These are phyloP conservation scores for Rutpela maculata DNA, from an alignment of 2,888 invertebrate species.

Conservation along the genomic window DNA sequence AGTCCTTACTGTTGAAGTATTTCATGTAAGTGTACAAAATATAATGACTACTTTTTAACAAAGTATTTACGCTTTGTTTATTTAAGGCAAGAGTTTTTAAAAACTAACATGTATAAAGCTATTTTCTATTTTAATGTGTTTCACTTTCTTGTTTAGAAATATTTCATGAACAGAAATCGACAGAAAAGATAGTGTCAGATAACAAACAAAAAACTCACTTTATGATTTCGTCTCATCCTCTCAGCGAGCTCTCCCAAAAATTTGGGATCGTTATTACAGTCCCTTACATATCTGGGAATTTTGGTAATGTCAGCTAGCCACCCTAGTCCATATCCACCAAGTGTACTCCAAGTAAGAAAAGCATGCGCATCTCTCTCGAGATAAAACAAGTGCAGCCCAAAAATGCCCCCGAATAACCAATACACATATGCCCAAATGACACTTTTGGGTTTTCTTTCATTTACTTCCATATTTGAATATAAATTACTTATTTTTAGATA, in stretches of 20 bases:
- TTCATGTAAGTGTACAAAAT: too few relatives aligned
- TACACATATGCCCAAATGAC: slow-evolving; percentile 84
- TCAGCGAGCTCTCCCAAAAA: slow-evolving; percentile 80
- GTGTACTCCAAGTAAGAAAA: slow-evolving; percentile 91
- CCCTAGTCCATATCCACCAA: slow-evolving; percentile 91
- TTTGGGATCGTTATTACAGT: slow-evolving; percentile 85
- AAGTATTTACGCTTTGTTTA: too few relatives aligned
- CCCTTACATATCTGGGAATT: slow-evolving; percentile 90
- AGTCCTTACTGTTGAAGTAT: too few relatives aligned
- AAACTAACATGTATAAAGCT: too few relatives aligned
- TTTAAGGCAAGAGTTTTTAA: too few relatives aligned
- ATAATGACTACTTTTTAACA: too few relatives aligned
- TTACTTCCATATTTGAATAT: slow-evolving; percentile 43
- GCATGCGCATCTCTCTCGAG: slow-evolving; percentile 92
- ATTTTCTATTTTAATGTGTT: too few relatives aligned
- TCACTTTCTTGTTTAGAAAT: too few relatives aligned
- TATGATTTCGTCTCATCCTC: slow-evolving; percentile 79
- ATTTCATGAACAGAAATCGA: too few relatives aligned
- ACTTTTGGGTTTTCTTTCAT: slow-evolving; percentile 74
- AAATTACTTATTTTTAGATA: slow-evolving; percentile 35
- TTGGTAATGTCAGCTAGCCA: slow-evolving; percentile 91
- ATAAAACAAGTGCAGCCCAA: slow-evolving; percentile 95
- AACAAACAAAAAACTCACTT: slow-evolving; percentile 74
- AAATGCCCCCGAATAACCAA: slow-evolving; percentile 92
- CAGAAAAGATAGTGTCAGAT: neutral